Conservation (phyloP, 2,113 vertebrate genomes). For the Chascanopsetta lugubris region DNA sequence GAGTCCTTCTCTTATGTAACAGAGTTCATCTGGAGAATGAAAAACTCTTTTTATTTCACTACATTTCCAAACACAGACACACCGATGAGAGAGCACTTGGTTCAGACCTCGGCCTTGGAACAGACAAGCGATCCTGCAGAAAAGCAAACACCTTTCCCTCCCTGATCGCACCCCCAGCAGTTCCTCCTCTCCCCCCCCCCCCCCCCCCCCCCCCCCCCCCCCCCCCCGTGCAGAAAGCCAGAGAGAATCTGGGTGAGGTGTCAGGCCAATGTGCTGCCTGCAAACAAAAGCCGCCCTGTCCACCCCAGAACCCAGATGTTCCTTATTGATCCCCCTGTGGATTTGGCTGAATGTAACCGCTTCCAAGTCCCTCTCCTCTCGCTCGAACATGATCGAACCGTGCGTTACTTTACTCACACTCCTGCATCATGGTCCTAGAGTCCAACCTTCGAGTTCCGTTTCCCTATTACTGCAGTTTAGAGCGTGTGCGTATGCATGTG, state of each 20-base stretch:
- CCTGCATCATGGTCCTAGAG: conserved; percentile 30
- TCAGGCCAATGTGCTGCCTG: conserved; percentile 70
- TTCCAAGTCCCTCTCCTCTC: conserved; percentile 36
- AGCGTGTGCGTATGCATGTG: no score
- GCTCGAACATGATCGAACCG: conserved; percentile 16
- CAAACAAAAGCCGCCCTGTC: conserved; percentile 76
- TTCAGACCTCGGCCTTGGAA: conserved; percentile 33
- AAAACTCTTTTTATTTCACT: background rate
- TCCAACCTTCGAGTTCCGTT: conserved; percentile 41
- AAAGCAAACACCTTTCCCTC: conserved; percentile 65
- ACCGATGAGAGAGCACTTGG: background rate
- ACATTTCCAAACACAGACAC: conserved; percentile 12
- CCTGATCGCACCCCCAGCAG: conserved; percentile 25
- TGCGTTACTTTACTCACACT: conserved; percentile 17
- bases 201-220: conserved; percentile 6
- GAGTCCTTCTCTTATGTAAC: no score
- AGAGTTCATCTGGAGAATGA: no score
- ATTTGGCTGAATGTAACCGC: conserved; percentile 75
- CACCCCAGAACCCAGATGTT: conserved; percentile 79
- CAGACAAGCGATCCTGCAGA: conserved; percentile 50
- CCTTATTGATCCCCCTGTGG: conserved; percentile 77
- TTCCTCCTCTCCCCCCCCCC: conserved; percentile 27
- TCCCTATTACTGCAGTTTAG: conserved; percentile 41
- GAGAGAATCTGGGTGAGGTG: conserved; percentile 71
- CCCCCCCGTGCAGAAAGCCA: conserved; percentile 57